These are phyloP conservation scores for Rutilus rutilus DNA, from an alignment of 2,113 vertebrate species.

Conservation along the genomic window DNA sequence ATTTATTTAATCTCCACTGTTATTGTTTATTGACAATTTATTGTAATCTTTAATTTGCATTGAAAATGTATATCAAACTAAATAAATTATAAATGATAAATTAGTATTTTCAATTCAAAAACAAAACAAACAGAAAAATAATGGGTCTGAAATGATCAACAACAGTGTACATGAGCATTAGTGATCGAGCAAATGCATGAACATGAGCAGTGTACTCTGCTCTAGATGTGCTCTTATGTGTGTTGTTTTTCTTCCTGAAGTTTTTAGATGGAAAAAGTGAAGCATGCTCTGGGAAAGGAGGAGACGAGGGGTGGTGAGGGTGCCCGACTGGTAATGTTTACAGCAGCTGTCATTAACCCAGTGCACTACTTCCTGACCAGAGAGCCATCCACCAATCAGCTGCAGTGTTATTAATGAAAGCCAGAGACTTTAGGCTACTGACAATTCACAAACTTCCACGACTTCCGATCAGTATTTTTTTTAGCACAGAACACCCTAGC, in stretches of 20 bases:
- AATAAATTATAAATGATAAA: neutral
- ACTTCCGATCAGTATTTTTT: neutral
- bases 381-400: neutral
- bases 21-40: neutral
- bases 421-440: neutral
- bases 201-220: neutral
- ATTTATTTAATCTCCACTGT: neutral
- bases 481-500: neutral
- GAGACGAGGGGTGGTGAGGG: conserved; percentile 54
- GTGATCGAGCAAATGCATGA: no score
- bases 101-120: neutral
- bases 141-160: neutral
- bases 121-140: neutral
- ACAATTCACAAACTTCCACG: neutral
- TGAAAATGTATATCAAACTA: neutral
- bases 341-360: conserved; percentile 67
- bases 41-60: neutral
- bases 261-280: conserved; percentile 53
- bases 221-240: neutral
- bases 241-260: conserved; percentile 38
- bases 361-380: conserved; percentile 52
- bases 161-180: neutral
- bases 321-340: conserved; percentile 68
- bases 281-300: conserved; percentile 60
- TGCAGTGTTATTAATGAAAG: neutral